Conservation (phyloP, 2,113 vertebrate genomes). For the Sinocyclocheilus rhinocerous region DNA sequence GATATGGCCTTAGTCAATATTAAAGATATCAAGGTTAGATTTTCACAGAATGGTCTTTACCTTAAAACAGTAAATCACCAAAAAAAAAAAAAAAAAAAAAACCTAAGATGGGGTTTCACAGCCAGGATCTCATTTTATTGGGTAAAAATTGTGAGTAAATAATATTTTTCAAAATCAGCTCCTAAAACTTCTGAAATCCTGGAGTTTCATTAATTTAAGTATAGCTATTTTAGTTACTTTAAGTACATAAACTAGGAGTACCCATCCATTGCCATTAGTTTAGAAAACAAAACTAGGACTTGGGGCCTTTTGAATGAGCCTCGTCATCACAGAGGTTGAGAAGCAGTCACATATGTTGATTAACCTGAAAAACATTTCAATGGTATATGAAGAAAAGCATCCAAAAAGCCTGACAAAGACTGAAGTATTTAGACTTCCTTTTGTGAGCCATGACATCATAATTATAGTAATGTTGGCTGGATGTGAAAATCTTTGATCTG, state of each 20-base stretch:
- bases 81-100: too few relatives aligned
- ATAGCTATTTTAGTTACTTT: neutral
- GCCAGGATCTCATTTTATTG: neutral
- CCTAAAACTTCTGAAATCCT: neutral
- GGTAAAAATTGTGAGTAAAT: neutral
- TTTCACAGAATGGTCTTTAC: too few relatives aligned
- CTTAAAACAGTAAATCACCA: too few relatives aligned
- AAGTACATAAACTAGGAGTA: neutral
- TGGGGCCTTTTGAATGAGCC: neutral
- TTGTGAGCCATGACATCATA: neutral
- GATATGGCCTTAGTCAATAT: too few relatives aligned
- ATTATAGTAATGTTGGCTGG: conserved; percentile 8
- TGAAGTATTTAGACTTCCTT: neutral
- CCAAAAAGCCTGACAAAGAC: neutral
- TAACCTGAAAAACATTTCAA: neutral
- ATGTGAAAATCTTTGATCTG: conserved; percentile 29
- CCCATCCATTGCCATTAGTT: too few relatives aligned
- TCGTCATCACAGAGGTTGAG: neutral
- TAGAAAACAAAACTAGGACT: neutral
- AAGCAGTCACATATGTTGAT: neutral
- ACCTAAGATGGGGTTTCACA: too few relatives aligned
- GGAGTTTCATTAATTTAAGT: neutral
- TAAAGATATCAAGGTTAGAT: too few relatives aligned
- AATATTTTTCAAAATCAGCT: neutral
- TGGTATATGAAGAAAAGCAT: neutral